Base-by-base conservation (phyloP, 2,797 vertebrate genomes). In the Helicolenus hilgendorfi region DNA sequence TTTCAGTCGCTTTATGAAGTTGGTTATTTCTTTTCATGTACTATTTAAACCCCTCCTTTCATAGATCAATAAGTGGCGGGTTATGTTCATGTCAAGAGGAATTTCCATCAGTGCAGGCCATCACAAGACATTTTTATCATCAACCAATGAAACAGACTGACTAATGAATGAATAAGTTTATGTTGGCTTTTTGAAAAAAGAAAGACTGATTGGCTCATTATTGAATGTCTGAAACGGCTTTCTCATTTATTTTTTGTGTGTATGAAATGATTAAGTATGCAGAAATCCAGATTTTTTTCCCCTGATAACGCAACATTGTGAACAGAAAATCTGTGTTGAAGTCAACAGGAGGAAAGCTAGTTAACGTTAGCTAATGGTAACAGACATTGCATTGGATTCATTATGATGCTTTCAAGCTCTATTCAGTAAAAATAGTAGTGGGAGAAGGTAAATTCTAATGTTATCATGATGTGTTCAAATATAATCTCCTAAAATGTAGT, bases 1-100 rank as follows among this genome's bases (percentile, higher is more conserved):
- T 64, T 85, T 68, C 56, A 22, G 49, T n/a, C 2, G 1, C 56
- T 55, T 77, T 67, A 78, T 80, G 56, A 85, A 62, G 74, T 26
- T 85, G 33, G 33, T 49, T 86, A 79, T 83, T 88, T 53, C 75
- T 75, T 84, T 77, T 86, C 68, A 78, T 88, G 55, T 92, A 24
- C 15, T 18, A 73, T 88, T 88, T 84, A 63, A 75, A 64, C 67
- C 11, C 22, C 31, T 73, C 29, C 36, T 56, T 84, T 85, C 79
- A 41, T 49, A 67, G 62, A 88, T 91, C 72, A 88, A 59, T 77
- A 72, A 87, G 82, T 79, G 22, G 77, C 2, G 14, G 45, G 62
- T 81, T 71, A 22, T 35, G 65, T 69, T 83, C 3, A 11, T 64
- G 56, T 81, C 38, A 29, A 63, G 58, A 79, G 31, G 59, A 71